phyloP scores from a whole-genome alignment of 2,797 vertebrate species.

The Agapornis canus region DNA sequence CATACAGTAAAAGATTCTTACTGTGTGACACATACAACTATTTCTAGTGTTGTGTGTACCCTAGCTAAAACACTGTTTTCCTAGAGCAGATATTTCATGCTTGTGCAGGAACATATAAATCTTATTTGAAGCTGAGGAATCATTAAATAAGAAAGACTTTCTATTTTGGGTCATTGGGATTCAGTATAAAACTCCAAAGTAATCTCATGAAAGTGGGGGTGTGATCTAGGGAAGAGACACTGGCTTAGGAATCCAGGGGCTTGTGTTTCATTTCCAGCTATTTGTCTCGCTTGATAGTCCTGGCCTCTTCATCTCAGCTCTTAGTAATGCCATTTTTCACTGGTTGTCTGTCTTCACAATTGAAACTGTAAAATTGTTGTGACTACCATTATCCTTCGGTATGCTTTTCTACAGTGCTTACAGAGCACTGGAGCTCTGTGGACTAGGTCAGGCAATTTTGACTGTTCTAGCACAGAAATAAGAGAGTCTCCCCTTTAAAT shows the following conservation, averaged over 20 bases:
- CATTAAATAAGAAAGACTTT: slow-evolving; percentile 28
- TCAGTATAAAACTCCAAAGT: slow-evolving; percentile 23
- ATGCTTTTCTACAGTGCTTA: not conserved
- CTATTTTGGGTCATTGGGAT: not conserved
- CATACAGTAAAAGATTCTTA: not conserved
- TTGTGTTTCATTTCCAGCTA: not conserved
- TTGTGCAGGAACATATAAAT: not conserved
- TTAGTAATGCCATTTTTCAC: not conserved
- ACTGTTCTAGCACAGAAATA: not conserved
- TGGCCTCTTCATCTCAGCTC: not conserved
- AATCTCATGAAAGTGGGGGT: slow-evolving; percentile 12
- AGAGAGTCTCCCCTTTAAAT: not conserved
- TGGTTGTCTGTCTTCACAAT: not conserved
- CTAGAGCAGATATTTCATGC: not conserved
- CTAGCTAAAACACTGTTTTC: not conserved
- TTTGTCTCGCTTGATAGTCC: not conserved
- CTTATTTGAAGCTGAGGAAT: slow-evolving; percentile 10
- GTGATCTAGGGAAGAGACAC: not conserved
- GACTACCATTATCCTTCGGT: not conserved
- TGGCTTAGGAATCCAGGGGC: not conserved
- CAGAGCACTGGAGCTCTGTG: not conserved
- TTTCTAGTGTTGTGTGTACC: not conserved
- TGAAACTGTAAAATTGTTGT: slow-evolving; percentile 16
- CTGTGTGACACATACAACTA: not conserved
- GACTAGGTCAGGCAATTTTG: not conserved